A percentile compares a stretch with the other conserved stretches of the same genome.
Evolutionary conservation across 2,888 invertebrate genomes (phyloP).

Genomic region (Hypomecis punctinalis): DNA sequence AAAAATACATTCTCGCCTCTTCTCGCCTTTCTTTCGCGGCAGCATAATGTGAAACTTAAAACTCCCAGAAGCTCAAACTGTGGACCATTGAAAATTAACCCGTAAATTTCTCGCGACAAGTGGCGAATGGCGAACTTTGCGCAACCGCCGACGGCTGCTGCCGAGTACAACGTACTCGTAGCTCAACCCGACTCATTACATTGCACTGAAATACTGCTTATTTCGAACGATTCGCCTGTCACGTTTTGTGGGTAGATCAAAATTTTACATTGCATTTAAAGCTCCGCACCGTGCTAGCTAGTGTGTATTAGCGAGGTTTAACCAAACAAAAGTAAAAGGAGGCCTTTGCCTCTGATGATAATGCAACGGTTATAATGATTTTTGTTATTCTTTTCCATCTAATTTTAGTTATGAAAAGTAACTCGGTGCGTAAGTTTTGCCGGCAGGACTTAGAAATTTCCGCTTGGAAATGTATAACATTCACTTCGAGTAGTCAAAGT

Average conservation of each 20-base stretch:
- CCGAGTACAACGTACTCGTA: conserved; percentile 61
- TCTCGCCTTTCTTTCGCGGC: conserved; percentile 50
- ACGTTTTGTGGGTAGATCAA: neutral
- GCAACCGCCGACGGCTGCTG: conserved; percentile 76
- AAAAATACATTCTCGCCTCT: conserved; percentile 42
- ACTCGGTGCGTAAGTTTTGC: too few species aligned
- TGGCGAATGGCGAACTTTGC: conserved; percentile 79
- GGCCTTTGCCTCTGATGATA: too few species aligned
- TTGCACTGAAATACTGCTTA: conserved; percentile 47
- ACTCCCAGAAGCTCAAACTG: conserved; percentile 73
- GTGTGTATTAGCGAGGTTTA: too few species aligned
- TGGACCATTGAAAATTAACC: conserved; percentile 81
- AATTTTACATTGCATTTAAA: neutral
- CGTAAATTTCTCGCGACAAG: conserved; percentile 83
- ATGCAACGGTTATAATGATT: too few species aligned
- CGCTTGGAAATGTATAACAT: too few species aligned
- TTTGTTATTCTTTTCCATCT: too few species aligned
- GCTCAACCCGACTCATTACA: conserved; percentile 70
- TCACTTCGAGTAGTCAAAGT: too few species aligned
- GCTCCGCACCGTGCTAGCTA: too few species aligned
- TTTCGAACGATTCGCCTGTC: conserved; percentile 16
- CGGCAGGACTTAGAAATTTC: too few species aligned
- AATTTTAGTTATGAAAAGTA: too few species aligned
- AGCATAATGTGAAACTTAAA: conserved; percentile 70
- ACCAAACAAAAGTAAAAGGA: too few species aligned